Evolutionary conservation across 2,888 invertebrate species (phyloP), one percentile per base, ranked within the genome.

Genomic region (Xanthorhoe designata): DNA sequence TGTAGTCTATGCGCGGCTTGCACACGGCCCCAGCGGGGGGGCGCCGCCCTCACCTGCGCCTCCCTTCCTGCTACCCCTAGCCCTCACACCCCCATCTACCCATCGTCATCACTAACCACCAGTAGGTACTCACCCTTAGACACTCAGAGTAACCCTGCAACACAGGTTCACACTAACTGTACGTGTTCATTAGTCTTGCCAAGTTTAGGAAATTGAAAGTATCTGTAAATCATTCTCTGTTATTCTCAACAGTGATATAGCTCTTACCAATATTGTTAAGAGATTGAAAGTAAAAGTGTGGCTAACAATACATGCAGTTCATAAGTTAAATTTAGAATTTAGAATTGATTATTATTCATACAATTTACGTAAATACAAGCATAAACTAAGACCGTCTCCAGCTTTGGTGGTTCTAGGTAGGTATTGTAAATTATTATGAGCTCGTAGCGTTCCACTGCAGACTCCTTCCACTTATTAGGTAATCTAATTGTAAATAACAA

Each of bases 11-110:
- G 81, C 80, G 86, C 85, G 81, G 73, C 85, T 90, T 93, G 93
- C 94, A 93, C 94, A 94, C 94, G 94, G 94, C 94, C 91, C 94
- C 85, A 90, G 90, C 89, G 88, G 91, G 79, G 93, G 87, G 77
- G 79, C 77, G 67, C 80, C 85, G 83, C 83, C 83, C 81, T 82
- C 84, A 74, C 78, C 83, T 81, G 81, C 84, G 74, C 78, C 80
- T 76, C 73, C 80, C 72, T 76, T 73, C 80, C 72, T 80, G 71
- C 78, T 72, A 77, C 79, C 79, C 76, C 76, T 72, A 69, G 70
- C 67, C 70, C 63, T 61, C 73, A 70, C 69, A 70, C 55, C 72
- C 71, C 67, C 35, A 50, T 29, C 6, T 35, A 66, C 55, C 75
- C 56, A 54, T 51, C 45, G 50, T 51, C 57, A 64, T 52, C 42